Evolutionary conservation across 2,113 vertebrate species (phyloP), one percentile per base, ranked within the genome.

Genomic region (Dicrurus megarhynchus): DNA sequence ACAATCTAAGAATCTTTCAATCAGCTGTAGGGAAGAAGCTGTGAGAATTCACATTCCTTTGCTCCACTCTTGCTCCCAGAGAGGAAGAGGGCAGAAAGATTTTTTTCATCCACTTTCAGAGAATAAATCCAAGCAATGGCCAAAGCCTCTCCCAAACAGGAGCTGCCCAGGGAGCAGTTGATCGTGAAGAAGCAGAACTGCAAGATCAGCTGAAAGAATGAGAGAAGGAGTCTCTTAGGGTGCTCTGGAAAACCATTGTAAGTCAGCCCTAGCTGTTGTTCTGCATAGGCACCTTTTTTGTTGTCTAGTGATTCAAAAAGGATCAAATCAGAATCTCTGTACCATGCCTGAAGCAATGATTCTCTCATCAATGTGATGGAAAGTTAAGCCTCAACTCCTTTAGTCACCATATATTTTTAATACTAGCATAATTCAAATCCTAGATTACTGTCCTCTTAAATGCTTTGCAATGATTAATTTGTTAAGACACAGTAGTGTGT

Each of bases 401-500:
- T 57, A 90, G 59, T 79, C 59, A 73, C 47, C 26, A 8, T 80
- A 32, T 50, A 69, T 92, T 90, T 89, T 84, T 82, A 89, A 88
- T 76, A 44, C 28, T 68, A 75, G 23, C 37, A 17, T 84, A 92
- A 88, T 90, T 93, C 42, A 95, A 93, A 92, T 96, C 84, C 84
- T 71, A 86, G 71, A 81, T 88, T 61, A 70, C 30, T 75, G 42
- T 89, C 77, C 44, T 86, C 83, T 91, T 87, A 90, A 83, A 83
- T 81, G 55, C 80, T 95, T 94, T 95, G 42, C 82, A 85, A n/a
- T 46, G 68, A 82, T 86, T 90, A 88, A 64, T 89, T 88, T 50
- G 55, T 83, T 57, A 78, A 90, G 59, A 87, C 52, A 46, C 14
- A 19, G 27, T 60, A 70, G 52, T 47, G 39, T 13, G 0, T 87